phyloP scores from a whole-genome alignment of 1,140 invertebrate species.

The Neodiprion lecontei region DNA sequence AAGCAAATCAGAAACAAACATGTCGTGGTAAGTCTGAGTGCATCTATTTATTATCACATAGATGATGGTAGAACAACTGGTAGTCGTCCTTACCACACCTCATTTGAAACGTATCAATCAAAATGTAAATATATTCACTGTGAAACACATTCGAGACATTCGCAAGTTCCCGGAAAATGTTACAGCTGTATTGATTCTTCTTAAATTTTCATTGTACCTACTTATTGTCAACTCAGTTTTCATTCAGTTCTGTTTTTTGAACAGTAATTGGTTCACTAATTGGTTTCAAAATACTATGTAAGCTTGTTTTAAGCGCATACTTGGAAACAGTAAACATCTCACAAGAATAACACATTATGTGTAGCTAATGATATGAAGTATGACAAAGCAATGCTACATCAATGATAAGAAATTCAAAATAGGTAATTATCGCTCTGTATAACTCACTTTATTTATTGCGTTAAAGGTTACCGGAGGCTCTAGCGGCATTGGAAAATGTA shows the following conservation, averaged over 20 bases:
- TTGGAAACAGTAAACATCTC: too few species aligned
- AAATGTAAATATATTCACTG: not conserved
- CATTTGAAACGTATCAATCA: not conserved
- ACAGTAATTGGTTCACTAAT: too few species aligned
- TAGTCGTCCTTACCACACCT: not conserved
- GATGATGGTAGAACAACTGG: not conserved
- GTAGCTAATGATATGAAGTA: too few species aligned
- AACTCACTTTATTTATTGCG: constrained; percentile 11
- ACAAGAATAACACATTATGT: not conserved
- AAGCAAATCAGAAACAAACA: constrained; percentile 42
- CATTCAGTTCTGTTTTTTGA: too few species aligned
- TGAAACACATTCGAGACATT: too few species aligned
- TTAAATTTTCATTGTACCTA: constrained; percentile 4
- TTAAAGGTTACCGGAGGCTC: constrained; percentile 88
- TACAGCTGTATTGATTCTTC: not conserved
- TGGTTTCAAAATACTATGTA: too few species aligned
- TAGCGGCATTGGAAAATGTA: constrained; percentile 90
- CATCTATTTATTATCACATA: not conserved
- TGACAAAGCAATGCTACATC: not conserved
- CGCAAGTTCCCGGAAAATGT: too few species aligned
- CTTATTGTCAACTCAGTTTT: not conserved
- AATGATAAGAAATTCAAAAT: constrained; percentile 1
- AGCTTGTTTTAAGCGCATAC: too few species aligned
- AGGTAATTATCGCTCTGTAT: not conserved
- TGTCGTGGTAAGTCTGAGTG: constrained; percentile 41